A percentile compares a stretch with the other conserved stretches of the same genome.
These are phyloP conservation scores for Apamea anceps DNA, from an alignment of 2,888 invertebrate species.

Conservation along the genomic window DNA sequence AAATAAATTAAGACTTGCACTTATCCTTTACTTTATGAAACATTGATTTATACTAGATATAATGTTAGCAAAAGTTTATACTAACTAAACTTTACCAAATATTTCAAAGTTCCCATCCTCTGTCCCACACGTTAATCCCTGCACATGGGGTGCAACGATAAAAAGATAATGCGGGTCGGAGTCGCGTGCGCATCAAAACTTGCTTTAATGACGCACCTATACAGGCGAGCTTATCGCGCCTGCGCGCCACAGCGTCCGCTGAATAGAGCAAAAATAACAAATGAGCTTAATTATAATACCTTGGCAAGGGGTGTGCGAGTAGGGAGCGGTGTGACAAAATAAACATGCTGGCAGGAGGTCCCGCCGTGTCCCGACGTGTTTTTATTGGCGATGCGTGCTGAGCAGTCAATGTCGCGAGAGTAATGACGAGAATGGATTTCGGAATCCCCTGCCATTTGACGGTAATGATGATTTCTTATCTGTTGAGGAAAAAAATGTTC, in stretches of 20 bases:
- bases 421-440: conserved; percentile 82
- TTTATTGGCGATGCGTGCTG: conserved; percentile 85
- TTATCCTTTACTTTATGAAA: background rate
- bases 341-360: conserved; percentile 85
- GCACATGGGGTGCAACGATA: conserved; percentile 88
- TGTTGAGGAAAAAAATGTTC: conserved; percentile 68
- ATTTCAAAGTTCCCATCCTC: conserved; percentile 73
- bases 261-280: conserved; percentile 80
- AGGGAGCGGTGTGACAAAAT: conserved; percentile 80
- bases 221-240: conserved; percentile 88
- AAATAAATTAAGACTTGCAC: background rate
- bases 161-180: conserved; percentile 88
- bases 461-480: conserved; percentile 77
- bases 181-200: conserved; percentile 88
- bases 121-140: conserved; percentile 82
- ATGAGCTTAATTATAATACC: conserved; percentile 89
- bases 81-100: conserved; percentile 7
- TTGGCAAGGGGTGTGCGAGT: conserved; percentile 78
- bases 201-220: conserved; percentile 88
- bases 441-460: conserved; percentile 71
- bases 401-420: conserved; percentile 86
- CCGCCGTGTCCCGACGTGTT: conserved; percentile 81
- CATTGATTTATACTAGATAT: background rate
- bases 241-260: conserved; percentile 78
- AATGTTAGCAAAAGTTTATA: background rate